phyloP scores from a whole-genome alignment of 2,888 invertebrate species.

The Latheticus oryzae region DNA sequence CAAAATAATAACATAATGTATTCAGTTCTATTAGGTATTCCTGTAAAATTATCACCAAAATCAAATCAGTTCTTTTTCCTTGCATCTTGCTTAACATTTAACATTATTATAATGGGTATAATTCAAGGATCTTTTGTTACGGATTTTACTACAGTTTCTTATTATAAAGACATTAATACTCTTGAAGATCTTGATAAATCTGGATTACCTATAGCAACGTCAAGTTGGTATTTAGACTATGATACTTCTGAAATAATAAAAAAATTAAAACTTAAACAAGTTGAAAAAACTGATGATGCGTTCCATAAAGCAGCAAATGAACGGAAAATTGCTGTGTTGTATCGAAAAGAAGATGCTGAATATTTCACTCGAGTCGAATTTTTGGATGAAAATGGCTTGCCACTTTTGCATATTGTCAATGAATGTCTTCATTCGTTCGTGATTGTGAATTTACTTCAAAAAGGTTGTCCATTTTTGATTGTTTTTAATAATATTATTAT shows the following conservation, averaged over 20 bases:
- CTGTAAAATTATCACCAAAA: not conserved
- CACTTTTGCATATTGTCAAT: slow-evolving; percentile 62
- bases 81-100: slow-evolving; percentile 3
- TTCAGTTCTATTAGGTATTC: not conserved
- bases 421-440: slow-evolving; percentile 65
- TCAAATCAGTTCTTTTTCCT: not conserved
- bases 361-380: not conserved
- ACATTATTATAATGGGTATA: slow-evolving; percentile 6
- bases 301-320: not conserved
- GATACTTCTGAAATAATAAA: not conserved
- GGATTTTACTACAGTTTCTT: slow-evolving; percentile 3
- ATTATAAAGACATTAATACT: slow-evolving; percentile 48
- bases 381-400: slow-evolving; percentile 55
- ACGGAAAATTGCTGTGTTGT: not conserved
- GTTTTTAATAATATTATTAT: slow-evolving; percentile 59
- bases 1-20: not conserved
- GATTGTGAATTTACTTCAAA: slow-evolving; percentile 63
- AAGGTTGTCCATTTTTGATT: slow-evolving; percentile 62
- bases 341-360: slow-evolving; percentile 6
- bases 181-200: slow-evolving; percentile 57
- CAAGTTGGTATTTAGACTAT: not conserved
- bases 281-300: not conserved
- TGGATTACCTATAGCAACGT: slow-evolving; percentile 61
- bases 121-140: slow-evolving; percentile 11
- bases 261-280: not conserved